A percentile compares a stretch with the other conserved stretches of the same genome.
Evolutionary conservation across 2,888 invertebrate genomes (phyloP).

Genomic region (Parasteatoda lunata): DNA sequence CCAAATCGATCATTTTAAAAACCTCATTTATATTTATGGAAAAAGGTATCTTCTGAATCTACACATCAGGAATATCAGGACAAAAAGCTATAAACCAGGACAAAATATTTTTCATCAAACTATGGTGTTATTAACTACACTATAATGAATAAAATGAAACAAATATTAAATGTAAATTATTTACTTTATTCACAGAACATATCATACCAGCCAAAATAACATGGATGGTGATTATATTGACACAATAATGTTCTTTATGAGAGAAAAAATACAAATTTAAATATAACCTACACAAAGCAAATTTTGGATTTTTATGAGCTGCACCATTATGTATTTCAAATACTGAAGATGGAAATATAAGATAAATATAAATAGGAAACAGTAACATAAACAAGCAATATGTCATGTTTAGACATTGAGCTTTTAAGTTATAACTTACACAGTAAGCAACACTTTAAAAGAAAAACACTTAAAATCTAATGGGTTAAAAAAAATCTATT

Average conservation of each 20-base stretch:
- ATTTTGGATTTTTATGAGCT: constrained; percentile 22
- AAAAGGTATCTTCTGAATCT: no score
- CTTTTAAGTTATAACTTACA: neutral
- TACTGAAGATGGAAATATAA: constrained; percentile 3
- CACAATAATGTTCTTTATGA: neutral
- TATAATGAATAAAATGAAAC: no score
- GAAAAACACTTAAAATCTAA: neutral
- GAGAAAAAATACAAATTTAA: constrained; percentile 46
- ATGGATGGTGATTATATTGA: neutral
- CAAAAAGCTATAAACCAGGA: no score
- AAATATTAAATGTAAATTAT: neutral
- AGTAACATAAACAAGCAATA: neutral
- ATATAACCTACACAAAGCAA: constrained; percentile 59
- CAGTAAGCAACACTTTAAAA: neutral
- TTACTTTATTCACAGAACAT: neutral
- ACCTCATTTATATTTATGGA: no score
- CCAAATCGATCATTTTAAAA: no score
- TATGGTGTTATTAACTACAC: no score
- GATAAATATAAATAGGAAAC: neutral
- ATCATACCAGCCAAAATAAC: neutral
- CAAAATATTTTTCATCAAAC: no score
- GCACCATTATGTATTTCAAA: constrained; percentile 14
- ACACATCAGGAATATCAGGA: no score
- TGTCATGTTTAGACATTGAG: neutral
- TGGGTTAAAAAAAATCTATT: constrained; percentile 8